Evolutionary conservation across 2,888 invertebrate species (phyloP).

Genomic region (Kryphioiulus occultus): DNA sequence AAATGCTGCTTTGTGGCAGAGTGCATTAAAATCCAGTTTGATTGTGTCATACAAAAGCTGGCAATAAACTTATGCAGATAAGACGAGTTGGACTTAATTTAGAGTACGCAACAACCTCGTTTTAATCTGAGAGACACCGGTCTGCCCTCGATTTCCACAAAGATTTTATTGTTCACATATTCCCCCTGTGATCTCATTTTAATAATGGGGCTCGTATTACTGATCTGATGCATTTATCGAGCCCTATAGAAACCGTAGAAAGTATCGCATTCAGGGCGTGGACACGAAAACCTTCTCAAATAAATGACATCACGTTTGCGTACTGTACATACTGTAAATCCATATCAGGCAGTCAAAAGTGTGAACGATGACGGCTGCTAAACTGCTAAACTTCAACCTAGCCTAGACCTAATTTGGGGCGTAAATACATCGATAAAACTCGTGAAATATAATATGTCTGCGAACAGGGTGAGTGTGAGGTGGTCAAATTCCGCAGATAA

Average conservation of each 20-base stretch:
- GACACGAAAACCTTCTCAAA: background rate
- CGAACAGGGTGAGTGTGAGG: too few relatives aligned
- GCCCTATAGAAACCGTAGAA: background rate
- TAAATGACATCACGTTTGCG: background rate
- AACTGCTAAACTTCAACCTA: background rate
- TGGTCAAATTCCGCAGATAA: too few relatives aligned
- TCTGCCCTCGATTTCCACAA: background rate
- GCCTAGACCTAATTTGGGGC: background rate
- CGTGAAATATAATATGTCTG: too few relatives aligned
- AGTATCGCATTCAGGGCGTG: background rate
- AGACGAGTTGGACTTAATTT: slow-evolving; percentile 28
- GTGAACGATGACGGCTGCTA: background rate
- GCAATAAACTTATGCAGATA: slow-evolving; percentile 7
- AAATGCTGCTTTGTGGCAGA: background rate
- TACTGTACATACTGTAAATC: background rate
- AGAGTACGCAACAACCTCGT: slow-evolving; percentile 30
- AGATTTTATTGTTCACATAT: background rate
- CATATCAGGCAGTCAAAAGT: background rate
- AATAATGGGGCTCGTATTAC: background rate
- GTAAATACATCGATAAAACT: too few relatives aligned
- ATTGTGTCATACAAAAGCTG: slow-evolving; percentile 3
- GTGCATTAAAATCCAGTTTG: slow-evolving; percentile 27
- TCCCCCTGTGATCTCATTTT: background rate
- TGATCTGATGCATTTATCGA: background rate
- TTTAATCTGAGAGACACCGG: background rate